Evolutionary conservation across 2,113 vertebrate species (phyloP), one percentile per base, ranked within the genome.

Genomic region (Psammodynastes pulverulentus): DNA sequence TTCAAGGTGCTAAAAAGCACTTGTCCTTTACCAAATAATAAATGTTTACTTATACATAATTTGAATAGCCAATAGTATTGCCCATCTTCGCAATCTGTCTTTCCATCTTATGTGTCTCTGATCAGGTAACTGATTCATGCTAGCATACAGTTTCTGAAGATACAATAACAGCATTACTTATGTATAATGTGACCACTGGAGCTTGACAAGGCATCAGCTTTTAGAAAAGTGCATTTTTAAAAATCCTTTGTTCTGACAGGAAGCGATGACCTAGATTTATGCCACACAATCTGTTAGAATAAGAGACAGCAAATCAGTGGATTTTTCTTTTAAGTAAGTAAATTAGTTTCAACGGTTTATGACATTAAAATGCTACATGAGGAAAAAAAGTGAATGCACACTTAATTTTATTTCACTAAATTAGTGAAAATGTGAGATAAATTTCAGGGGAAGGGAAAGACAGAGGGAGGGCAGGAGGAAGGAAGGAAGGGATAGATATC

Each of bases 31-130:
- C 72, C 17, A 79, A 39, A 34, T 79, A 79, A 17, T 10, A n/a
- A 93, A 86, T 91, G 92, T 93, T 94, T 95, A 93, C 94, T 94
- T 56, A 94, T 89, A 19, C 23, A 26, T 92, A 91, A 86, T 21
- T 87, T 93, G 92, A 90, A 54, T 3, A 1, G 21, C 92, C 72
- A 43, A 79, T 43, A 43, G 17, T 43, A 43, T 43, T 79, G 67
- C 34, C 67, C 34, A 79, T 13, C 17, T 79, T 79, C 19, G 34
- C 17, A 43, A 79, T 86, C 24, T 58, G 54, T 67, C 54, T 91
- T 87, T 91, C 54, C 46, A 29, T 46, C 39, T 88, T 52, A 34
- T 9, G 39, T 49, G 45, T 48, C 45, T n/a, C 7, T 7, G 93
- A 39, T 3, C 49, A 91, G 21, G 58, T 56, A 19, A 51, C 45